These are phyloP conservation scores for Lepidotrigona ventralis DNA, from an alignment of 1,140 invertebrate genomes.

Conservation along the genomic window DNA sequence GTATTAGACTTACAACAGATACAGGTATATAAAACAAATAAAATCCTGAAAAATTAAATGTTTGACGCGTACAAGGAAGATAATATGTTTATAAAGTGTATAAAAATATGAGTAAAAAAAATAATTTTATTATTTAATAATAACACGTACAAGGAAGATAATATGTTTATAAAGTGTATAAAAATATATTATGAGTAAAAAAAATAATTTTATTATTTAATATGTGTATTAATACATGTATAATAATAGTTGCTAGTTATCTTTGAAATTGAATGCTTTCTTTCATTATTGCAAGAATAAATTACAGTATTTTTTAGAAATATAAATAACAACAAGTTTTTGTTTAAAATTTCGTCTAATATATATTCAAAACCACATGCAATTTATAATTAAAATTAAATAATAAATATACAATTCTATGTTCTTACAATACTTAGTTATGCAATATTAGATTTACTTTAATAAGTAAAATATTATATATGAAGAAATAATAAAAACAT, in stretches of 20 bases:
- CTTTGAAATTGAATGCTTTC: not conserved
- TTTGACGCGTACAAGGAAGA: constrained; percentile 1
- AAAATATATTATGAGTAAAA: constrained; percentile 7
- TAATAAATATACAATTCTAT: constrained; percentile 7
- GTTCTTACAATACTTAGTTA: not conserved
- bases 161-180: not conserved
- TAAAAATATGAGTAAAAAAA: constrained; percentile 20
- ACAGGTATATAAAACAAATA: constrained; percentile 6
- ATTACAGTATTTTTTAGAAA: not conserved
- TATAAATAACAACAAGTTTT: constrained; percentile 23
- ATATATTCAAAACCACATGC: not conserved
- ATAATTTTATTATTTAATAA: constrained; percentile 1
- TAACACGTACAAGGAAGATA: not conserved
- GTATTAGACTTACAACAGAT: not conserved
- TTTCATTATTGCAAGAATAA: not conserved
- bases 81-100: constrained; percentile 6
- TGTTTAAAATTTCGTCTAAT: not conserved
- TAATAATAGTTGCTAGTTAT: constrained; percentile 4
- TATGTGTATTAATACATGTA: constrained; percentile 7
- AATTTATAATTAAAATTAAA: not conserved
- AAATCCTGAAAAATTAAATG: constrained; percentile 28
- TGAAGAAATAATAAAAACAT: constrained; percentile 13
- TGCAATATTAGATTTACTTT: not conserved
- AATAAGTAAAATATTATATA: constrained; percentile 3
- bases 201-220: constrained; percentile 16